Percentiles rank a stretch among this genome's conserved stretches.
Conservation (phyloP, 2,888 invertebrate species). For the Ferdinandea cuprea region DNA sequence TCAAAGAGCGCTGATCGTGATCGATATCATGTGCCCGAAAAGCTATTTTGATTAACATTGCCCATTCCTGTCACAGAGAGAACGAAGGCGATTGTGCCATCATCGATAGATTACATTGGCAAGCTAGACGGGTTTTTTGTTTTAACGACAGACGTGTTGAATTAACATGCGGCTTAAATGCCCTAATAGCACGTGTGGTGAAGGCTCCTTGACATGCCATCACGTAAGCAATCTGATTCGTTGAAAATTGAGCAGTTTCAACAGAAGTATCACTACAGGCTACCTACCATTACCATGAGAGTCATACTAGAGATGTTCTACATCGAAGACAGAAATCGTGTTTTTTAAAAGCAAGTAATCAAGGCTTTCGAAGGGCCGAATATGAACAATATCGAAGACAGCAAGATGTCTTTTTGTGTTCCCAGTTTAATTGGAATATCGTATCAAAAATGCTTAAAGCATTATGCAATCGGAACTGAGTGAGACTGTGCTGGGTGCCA, state of each 20-base stretch:
- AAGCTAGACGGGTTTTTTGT: background rate
- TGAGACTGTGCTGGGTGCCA: no score
- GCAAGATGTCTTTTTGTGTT: no score
- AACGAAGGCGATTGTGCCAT: conserved; percentile 31
- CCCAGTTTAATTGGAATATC: no score
- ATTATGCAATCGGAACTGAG: no score
- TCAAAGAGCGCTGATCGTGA: conserved; percentile 29
- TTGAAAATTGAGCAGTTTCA: background rate
- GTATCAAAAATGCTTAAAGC: no score
- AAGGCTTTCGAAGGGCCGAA: no score
- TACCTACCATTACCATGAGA: no score
- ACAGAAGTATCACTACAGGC: no score
- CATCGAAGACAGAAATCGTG: no score
- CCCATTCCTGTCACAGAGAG: conserved; percentile 41
- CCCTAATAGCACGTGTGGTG: conserved; percentile 1
- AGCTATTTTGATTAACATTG: conserved; percentile 41
- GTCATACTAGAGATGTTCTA: no score
- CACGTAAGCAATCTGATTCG: background rate
- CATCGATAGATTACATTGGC: conserved; percentile 6
- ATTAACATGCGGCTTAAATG: background rate
- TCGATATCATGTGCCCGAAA: conserved; percentile 34
- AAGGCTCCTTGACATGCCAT: background rate
- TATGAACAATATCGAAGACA: no score
- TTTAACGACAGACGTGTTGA: background rate
- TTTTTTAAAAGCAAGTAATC: no score